phyloP scores from a whole-genome alignment of 2,797 vertebrate species.

The Neoniphon sammara region DNA sequence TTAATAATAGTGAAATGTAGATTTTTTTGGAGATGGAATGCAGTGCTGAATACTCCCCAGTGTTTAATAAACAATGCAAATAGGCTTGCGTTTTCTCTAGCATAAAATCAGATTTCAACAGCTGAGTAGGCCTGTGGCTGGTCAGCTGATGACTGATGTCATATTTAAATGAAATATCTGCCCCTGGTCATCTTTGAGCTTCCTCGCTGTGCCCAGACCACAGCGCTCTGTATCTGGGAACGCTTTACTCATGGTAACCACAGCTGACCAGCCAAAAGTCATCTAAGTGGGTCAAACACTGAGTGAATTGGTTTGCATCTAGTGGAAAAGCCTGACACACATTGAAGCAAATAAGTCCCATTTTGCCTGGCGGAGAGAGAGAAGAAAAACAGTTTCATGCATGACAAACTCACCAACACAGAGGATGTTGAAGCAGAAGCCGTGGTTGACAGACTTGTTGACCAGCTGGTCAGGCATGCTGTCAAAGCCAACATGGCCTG shows the following conservation, averaged over 20 bases:
- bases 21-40: not conserved
- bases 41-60: not conserved
- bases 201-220: slow-evolving; percentile 3
- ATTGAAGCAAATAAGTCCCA: slow-evolving; percentile 44
- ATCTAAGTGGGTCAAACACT: slow-evolving; percentile 42
- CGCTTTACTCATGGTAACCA: slow-evolving; percentile 25
- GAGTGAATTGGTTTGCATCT: slow-evolving; percentile 39
- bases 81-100: not conserved
- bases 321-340: slow-evolving; percentile 53
- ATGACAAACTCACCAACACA: slow-evolving; percentile 94
- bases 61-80: not conserved
- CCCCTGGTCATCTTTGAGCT: slow-evolving; percentile 6
- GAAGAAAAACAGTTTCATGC: slow-evolving; percentile 35
- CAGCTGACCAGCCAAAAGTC: slow-evolving; percentile 21
- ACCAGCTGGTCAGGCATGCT: slow-evolving; percentile 99
- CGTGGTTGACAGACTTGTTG: slow-evolving; percentile 98
- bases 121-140: not conserved
- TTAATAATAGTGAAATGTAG: not conserved
- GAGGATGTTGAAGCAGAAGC: slow-evolving; percentile 99
- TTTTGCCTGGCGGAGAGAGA: slow-evolving; percentile 43
- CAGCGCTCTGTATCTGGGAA: not conserved
- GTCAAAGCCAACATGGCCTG: slow-evolving; percentile 98
- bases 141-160: slow-evolving; percentile 1
- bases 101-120: too few species aligned
- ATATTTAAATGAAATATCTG: slow-evolving; percentile 3